A percentile compares a stretch with the other conserved stretches of the same genome.
Conservation (phyloP, 2,888 invertebrate genomes). For the Sesamia inferens region DNA sequence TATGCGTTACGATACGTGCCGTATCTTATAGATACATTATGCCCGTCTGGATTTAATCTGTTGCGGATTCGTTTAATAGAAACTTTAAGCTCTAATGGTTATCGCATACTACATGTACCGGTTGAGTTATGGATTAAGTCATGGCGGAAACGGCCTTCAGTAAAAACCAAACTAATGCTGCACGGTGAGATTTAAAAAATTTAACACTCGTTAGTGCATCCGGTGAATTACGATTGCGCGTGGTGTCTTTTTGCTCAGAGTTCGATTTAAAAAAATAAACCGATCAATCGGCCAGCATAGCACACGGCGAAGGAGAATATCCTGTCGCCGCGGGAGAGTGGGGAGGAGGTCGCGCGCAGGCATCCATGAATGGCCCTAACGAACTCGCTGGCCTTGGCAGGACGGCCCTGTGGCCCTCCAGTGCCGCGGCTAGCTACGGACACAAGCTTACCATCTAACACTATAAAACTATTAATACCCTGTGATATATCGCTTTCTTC, state of each 20-base stretch:
- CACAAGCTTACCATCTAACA: slow-evolving; percentile 55
- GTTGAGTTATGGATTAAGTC: slow-evolving; percentile 73
- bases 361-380: slow-evolving; percentile 89
- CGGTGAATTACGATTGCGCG: slow-evolving; percentile 87
- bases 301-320: slow-evolving; percentile 83
- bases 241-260: slow-evolving; percentile 80
- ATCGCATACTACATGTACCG: slow-evolving; percentile 64
- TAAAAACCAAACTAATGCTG: slow-evolving; percentile 84
- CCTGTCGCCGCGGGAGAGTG: slow-evolving; percentile 80
- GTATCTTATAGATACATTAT: slow-evolving; percentile 59
- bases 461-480: slow-evolving; percentile 36
- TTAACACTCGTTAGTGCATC: slow-evolving; percentile 89
- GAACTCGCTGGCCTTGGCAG: slow-evolving; percentile 88
- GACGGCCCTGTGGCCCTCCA: slow-evolving; percentile 76
- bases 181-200: slow-evolving; percentile 81
- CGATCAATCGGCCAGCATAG: slow-evolving; percentile 84
- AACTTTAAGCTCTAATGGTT: slow-evolving; percentile 68
- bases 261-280: slow-evolving; percentile 82
- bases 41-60: slow-evolving; percentile 59
- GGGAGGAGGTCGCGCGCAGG: slow-evolving; percentile 80
- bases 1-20: too few species aligned
- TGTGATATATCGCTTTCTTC: slow-evolving; percentile 37
- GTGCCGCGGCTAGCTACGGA: slow-evolving; percentile 59
- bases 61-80: slow-evolving; percentile 63
- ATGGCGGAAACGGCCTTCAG: slow-evolving; percentile 80